Evolutionary conservation across 2,797 vertebrate genomes (phyloP).

Genomic region (Rhyacichthys aspro): DNA sequence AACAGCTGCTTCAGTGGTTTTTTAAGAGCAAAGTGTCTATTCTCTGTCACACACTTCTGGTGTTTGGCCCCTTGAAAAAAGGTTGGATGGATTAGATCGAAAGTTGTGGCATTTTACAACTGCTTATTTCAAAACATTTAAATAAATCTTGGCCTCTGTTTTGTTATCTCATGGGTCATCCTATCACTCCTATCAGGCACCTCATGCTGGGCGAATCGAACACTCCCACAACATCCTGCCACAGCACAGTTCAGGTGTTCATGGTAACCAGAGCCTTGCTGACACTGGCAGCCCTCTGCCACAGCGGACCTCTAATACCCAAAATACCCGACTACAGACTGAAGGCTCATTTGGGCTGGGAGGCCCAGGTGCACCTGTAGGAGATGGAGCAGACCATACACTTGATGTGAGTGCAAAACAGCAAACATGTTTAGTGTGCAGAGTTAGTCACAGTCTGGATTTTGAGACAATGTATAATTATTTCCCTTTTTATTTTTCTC

Average conservation of each 20-base stretch:
- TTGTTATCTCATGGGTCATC: background rate
- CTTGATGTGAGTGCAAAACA: slow-evolving; percentile 87
- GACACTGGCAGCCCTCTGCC: slow-evolving; percentile 84
- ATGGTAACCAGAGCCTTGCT: slow-evolving; percentile 72
- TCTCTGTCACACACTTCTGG: slow-evolving; percentile 46
- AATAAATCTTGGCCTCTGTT: slow-evolving; percentile 3
- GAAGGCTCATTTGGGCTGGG: slow-evolving; percentile 76
- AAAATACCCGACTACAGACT: slow-evolving; percentile 77
- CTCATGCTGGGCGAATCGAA: slow-evolving; percentile 84
- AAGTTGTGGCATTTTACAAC: fast-evolving
- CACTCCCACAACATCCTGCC: slow-evolving; percentile 82
- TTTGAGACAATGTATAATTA: background rate
- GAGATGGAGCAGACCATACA: slow-evolving; percentile 86
- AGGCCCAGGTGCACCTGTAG: slow-evolving; percentile 62
- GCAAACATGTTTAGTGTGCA: background rate
- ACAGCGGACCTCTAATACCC: slow-evolving; percentile 76
- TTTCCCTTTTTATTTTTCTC: background rate
- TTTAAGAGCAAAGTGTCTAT: slow-evolving; percentile 5
- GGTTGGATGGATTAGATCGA: background rate
- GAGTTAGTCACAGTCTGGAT: background rate
- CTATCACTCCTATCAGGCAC: slow-evolving; percentile 62
- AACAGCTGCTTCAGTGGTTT: slow-evolving; percentile 54
- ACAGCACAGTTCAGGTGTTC: slow-evolving; percentile 76
- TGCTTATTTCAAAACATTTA: background rate
- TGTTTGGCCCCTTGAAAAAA: slow-evolving; percentile 12